Percentiles rank a stretch among this genome's conserved stretches.
Evolutionary conservation across 2,113 vertebrate species (phyloP).

Genomic region (Myiagra hebetior): DNA sequence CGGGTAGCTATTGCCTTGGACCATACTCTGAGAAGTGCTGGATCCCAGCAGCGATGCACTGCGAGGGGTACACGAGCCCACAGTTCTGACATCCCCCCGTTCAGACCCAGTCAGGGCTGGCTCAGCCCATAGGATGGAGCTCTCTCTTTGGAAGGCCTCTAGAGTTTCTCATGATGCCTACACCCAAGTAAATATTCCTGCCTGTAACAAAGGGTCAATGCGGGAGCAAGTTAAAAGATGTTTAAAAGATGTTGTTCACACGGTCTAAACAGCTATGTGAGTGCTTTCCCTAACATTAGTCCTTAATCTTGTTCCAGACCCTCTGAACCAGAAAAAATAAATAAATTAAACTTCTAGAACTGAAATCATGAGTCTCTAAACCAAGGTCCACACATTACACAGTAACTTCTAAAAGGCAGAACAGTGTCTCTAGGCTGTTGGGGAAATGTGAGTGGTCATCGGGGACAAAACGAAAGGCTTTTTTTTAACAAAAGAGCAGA

Average conservation of each 20-base stretch:
- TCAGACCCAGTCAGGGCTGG: neutral
- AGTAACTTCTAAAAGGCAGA: constrained; percentile 27
- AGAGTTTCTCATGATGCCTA: neutral
- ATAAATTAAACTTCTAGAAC: neutral
- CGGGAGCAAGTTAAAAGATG: neutral
- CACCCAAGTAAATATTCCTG: neutral
- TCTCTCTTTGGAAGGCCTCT: neutral
- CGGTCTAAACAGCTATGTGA: neutral
- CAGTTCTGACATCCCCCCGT: accelerated
- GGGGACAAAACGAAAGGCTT: constrained; percentile 15
- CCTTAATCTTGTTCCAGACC: constrained; percentile 17
- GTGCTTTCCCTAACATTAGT: neutral
- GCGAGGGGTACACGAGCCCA: accelerated
- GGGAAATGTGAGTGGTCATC: neutral
- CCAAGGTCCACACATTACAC: neutral
- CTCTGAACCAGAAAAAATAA: neutral
- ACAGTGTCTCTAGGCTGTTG: neutral
- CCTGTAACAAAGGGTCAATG: neutral
- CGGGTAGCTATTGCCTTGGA: accelerated
- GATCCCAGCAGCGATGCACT: neutral
- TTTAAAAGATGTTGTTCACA: neutral
- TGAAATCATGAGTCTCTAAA: neutral
- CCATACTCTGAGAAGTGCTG: accelerated
- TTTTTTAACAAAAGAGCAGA: neutral
- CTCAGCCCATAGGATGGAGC: accelerated